Base-by-base conservation (phyloP, 2,888 invertebrate genomes). In the Alviniconcha strummeri region DNA sequence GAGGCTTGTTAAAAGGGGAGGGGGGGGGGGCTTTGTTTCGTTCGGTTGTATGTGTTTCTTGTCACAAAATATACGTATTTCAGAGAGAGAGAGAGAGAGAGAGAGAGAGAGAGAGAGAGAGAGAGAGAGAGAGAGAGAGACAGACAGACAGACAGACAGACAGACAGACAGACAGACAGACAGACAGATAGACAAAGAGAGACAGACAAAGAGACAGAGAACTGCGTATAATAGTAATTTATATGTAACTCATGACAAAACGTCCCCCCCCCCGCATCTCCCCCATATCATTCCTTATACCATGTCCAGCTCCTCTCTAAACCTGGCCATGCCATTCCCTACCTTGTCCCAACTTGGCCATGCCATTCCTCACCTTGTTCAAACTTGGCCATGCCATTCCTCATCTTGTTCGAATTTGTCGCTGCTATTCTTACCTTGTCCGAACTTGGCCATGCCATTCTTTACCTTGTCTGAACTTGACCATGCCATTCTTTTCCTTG, bases 401-500 rank as follows among this genome's bases (percentile, higher is more conserved):
- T 36, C 36, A 36, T 3, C 36, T 36, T 36, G 36, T 36, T 3
- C 36, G 3, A 36, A n/a, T n/a, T n/a, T n/a, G n/a, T n/a, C n/a
- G n/a, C n/a, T n/a, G n/a, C 7, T 13, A 60, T 60, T 13, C 69
- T n/a, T 5, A 69, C 5, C 69, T 69, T 7, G n/a, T 6, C n/a
- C 55, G 9, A 52, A 74, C 52, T 36, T 36, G 36, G 36, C 36
- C 36, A 36, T 36, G 3, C 36, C 36, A 36, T 36, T 36, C 36
- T 3, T 36, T 36, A 36, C 36, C 36, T 36, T 36, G 36, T 36
- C 36, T 36, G 36, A 36, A 36, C 36, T 36, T 36, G 36, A 3
- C 36, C 36, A 36, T 36, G 36, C 3, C 36, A 36, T 15, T 56
- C 5, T 5, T 56, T 56, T 74, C 82, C 81, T 88, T 87, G 36